Percentiles rank a stretch among this genome's conserved stretches.
These are phyloP conservation scores for Argyra leucocephala DNA, from an alignment of 2,888 invertebrate genomes.

Conservation along the genomic window DNA sequence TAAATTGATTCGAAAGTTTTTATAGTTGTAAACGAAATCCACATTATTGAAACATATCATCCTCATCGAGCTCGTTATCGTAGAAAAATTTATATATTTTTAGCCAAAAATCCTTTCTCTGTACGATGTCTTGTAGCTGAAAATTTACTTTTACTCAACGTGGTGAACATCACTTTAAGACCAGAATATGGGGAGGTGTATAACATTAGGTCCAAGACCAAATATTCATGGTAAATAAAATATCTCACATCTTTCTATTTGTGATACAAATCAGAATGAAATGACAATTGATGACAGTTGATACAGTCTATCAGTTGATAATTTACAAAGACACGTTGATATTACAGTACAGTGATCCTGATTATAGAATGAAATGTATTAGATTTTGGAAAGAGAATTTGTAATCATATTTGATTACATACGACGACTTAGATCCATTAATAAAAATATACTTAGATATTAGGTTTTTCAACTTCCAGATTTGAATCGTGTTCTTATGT, in stretches of 20 bases:
- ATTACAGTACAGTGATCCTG: constrained; percentile 76
- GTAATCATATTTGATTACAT: constrained; percentile 90
- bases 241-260: constrained; percentile 91
- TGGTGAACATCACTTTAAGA: constrained; percentile 84
- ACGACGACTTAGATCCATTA: constrained; percentile 90
- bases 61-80: constrained; percentile 84
- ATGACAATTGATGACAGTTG: constrained; percentile 89
- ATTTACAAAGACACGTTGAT: constrained; percentile 87
- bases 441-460: constrained; percentile 91
- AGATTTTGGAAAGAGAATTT: constrained; percentile 98
- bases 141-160: constrained; percentile 88
- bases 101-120: constrained; percentile 77
- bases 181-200: constrained; percentile 89
- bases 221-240: constrained; percentile 86
- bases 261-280: constrained; percentile 89
- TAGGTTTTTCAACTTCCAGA: constrained; percentile 97
- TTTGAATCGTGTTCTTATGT: constrained; percentile 75
- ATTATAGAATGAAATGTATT: constrained; percentile 93
- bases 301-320: constrained; percentile 94
- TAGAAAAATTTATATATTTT: constrained; percentile 80
- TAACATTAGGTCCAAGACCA: constrained; percentile 86
- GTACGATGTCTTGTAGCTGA: constrained; percentile 90
- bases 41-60: constrained; percentile 90
- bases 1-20: too few relatives aligned
- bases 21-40: constrained; percentile 90